Percentiles rank a stretch among this genome's conserved stretches.
Conservation (phyloP, 30 jellyfish, hydroid and myxozoan genomes). For the Hydractinia echinata region DNA sequence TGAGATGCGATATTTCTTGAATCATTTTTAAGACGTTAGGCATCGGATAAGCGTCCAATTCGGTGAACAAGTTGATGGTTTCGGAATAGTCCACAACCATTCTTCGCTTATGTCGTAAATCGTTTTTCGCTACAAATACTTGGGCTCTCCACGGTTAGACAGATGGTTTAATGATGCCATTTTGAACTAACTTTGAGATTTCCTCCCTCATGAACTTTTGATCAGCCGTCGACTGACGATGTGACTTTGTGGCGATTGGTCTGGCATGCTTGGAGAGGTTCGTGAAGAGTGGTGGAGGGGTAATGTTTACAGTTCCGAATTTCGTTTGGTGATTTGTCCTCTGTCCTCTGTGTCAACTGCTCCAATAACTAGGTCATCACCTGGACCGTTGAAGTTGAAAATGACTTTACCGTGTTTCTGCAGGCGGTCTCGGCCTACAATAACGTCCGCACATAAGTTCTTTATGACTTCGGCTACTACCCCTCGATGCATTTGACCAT, state of each 20-base stretch:
- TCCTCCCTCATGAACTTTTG: constrained; percentile 47
- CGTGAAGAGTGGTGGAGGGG: constrained; percentile 48
- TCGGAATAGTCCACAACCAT: constrained; percentile 24
- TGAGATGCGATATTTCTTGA: constrained; percentile 38
- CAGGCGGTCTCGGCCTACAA: constrained; percentile 54
- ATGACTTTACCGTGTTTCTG: too few relatives aligned
- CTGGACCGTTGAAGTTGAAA: too few relatives aligned
- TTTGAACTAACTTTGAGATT: constrained; percentile 29
- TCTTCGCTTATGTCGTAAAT: constrained; percentile 36
- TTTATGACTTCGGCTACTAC: too few relatives aligned
- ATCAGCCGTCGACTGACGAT: constrained; percentile 39
- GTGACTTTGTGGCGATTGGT: constrained; percentile 62
- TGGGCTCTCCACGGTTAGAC: constrained; percentile 68
- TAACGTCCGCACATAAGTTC: constrained; percentile 53
- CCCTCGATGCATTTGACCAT: too few relatives aligned
- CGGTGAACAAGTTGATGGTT: constrained; percentile 26
- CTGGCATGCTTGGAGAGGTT: constrained; percentile 40
- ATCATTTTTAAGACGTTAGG: constrained; percentile 40
- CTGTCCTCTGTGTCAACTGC: too few relatives aligned
- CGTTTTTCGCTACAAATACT: constrained; percentile 3
- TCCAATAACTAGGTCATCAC: too few relatives aligned
- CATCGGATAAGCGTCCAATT: constrained; percentile 36
- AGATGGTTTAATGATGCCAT: constrained; percentile 64
- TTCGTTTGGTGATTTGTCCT: constrained; percentile 21
- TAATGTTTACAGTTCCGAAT: constrained; percentile 30